These are phyloP conservation scores for Acanthurus leucopareius DNA, from an alignment of 2,797 vertebrate genomes.

Conservation along the genomic window DNA sequence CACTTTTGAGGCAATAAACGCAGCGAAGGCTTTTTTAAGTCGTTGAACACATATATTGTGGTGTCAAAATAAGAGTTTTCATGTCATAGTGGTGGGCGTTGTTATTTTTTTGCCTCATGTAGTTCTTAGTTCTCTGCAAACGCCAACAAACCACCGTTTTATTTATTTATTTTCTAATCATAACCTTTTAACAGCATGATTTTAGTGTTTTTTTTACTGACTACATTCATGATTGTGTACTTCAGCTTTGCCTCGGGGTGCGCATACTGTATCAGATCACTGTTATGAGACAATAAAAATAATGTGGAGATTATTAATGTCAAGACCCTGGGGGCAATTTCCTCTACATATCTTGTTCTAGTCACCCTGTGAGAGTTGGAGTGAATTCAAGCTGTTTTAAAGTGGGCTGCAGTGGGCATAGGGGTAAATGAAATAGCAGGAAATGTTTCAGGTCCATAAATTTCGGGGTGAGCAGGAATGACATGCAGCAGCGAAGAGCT, in stretches of 20 bases:
- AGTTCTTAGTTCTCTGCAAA: background rate
- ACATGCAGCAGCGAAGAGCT: slow-evolving; percentile 35
- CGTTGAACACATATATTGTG: too few relatives aligned
- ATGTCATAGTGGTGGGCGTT: too few relatives aligned
- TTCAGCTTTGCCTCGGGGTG: background rate
- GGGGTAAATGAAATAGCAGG: slow-evolving; percentile 61
- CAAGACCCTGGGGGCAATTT: slow-evolving; percentile 30
- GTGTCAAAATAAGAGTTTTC: too few relatives aligned
- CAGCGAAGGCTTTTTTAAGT: too few relatives aligned
- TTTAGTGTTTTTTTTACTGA: background rate
- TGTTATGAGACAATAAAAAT: slow-evolving; percentile 22
- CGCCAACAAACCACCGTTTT: background rate
- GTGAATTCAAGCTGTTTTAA: slow-evolving; percentile 66
- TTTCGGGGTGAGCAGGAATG: slow-evolving; percentile 35
- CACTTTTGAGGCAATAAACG: too few relatives aligned
- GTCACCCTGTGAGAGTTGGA: slow-evolving; percentile 16
- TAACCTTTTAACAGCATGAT: background rate
- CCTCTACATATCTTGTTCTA: slow-evolving; percentile 11
- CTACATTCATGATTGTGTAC: background rate
- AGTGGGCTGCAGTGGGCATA: slow-evolving; percentile 49
- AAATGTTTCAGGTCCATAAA: slow-evolving; percentile 68
- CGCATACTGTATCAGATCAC: slow-evolving; percentile 9
- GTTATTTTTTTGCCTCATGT: too few relatives aligned
- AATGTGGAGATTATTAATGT: slow-evolving; percentile 18
- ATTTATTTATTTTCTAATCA: background rate